These are phyloP conservation scores for Papilio helenus DNA, from an alignment of 1,140 invertebrate species.

Conservation along the genomic window DNA sequence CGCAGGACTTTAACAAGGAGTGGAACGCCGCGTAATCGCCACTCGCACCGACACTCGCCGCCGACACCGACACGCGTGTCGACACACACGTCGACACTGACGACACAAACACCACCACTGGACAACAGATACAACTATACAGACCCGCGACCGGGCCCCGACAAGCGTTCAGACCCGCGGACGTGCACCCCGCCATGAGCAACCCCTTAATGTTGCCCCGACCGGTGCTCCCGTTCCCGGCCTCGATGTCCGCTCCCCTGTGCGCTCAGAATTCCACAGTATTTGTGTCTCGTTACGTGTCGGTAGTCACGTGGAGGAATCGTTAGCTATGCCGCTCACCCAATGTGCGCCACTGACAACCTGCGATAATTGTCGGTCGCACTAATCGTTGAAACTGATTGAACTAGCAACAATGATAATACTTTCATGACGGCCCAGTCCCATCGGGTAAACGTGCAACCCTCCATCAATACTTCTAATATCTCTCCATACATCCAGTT, in stretches of 20 bases:
- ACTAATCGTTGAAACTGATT: neutral
- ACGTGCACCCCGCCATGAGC: neutral
- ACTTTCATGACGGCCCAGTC: neutral
- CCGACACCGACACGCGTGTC: constrained; percentile 37
- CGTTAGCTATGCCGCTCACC: constrained; percentile 4
- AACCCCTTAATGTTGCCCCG: constrained; percentile 22
- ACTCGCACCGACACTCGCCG: constrained; percentile 41
- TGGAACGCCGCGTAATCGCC: constrained; percentile 77
- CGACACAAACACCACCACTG: constrained; percentile 35
- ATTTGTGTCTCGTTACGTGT: constrained; percentile 25
- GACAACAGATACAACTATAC: neutral
- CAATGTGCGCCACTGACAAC: neutral
- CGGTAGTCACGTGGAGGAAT: constrained; percentile 24
- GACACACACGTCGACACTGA: constrained; percentile 8
- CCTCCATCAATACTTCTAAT: neutral
- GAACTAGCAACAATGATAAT: neutral
- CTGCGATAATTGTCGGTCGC: neutral
- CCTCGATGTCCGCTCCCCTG: neutral
- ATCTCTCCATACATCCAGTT: neutral
- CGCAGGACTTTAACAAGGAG: constrained; percentile 82
- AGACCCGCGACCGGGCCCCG: neutral
- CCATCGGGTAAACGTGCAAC: neutral
- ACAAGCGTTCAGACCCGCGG: neutral
- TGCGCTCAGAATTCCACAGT: neutral
- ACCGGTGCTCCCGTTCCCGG: constrained; percentile 16